phyloP scores from a whole-genome alignment of 2,113 vertebrate genomes.

The Anarhynchus alexandrinus region DNA sequence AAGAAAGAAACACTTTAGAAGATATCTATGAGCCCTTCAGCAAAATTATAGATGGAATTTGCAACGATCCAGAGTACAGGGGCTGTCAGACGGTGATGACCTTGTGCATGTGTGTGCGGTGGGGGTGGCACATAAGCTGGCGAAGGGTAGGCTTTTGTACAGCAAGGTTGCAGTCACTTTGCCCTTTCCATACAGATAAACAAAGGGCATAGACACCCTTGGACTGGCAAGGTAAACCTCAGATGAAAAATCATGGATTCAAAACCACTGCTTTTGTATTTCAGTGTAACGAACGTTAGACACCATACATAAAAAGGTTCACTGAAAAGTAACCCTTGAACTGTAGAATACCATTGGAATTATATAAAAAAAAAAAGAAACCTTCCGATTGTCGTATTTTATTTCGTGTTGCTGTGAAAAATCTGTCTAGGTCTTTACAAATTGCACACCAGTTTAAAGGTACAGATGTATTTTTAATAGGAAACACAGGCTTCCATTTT shows the following conservation, averaged over 20 bases:
- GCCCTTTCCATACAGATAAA: background rate
- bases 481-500: background rate
- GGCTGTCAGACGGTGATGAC: background rate
- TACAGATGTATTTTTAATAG: background rate
- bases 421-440: background rate
- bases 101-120: background rate
- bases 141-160: background rate
- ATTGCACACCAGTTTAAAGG: background rate
- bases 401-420: background rate
- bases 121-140: background rate
- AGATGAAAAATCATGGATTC: background rate
- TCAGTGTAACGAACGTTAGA: background rate
- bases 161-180: background rate
- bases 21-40: background rate
- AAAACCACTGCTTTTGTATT: background rate
- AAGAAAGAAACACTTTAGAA: background rate
- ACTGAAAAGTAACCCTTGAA: background rate
- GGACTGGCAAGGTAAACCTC: background rate
- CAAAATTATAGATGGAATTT: background rate
- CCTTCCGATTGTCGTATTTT: background rate
- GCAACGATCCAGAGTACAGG: background rate
- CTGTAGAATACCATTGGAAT: background rate
- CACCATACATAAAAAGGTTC: background rate
- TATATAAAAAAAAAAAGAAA: background rate
- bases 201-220: background rate